Base-by-base conservation (phyloP, 2,113 vertebrate species). In the Syngnathoides biaculeatus region DNA sequence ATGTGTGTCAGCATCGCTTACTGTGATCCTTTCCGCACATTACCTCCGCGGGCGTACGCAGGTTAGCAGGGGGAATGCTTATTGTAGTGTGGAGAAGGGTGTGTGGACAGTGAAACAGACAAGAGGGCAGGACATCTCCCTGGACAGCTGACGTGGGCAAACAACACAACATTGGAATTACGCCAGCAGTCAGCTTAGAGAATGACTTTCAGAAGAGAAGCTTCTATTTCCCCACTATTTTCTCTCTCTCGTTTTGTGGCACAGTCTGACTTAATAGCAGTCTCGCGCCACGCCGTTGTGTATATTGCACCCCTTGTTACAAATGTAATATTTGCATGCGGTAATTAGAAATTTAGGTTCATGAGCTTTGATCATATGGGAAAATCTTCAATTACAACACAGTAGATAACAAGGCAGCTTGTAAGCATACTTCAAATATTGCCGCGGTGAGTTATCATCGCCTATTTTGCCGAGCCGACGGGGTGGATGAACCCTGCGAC, bases 401-500 rank as follows among this genome's bases (percentile, higher is more conserved):
- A 50, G 59, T 10, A 73, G 53, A 65, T 60, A 71, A 67, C 68
- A 69, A 71, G 43, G 65, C 59, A 52, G 45, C 45, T 47, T 17
- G 17, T 4, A 57, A 57, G 68, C 68, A 24, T 30, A 24, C 15
- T 67, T 66, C 50, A 12, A 69, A 61, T 48, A 74, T 71, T 75
- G 47, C 30, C 48, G 69, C 61, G 24, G 57, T 83, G 78, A 85
- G 74, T 79, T 79, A 80, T 55, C 53, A 82, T 76, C 78, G 8
- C 24, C 55, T 57, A 14, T 57, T 50, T n/a, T n/a, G 48, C 20
- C 11, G 69, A 81, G 62, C 61, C 8, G 75, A 70, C 65, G 75
- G 69, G 73, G 76, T 63, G 71, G 78, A 86, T 82, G 82, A 85
- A 85, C 84, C 74, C 66, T 39, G 52, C 83, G 84, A 86, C 89